Conservation (phyloP, 2,797 vertebrate genomes). For the Siniperca obscura region DNA sequence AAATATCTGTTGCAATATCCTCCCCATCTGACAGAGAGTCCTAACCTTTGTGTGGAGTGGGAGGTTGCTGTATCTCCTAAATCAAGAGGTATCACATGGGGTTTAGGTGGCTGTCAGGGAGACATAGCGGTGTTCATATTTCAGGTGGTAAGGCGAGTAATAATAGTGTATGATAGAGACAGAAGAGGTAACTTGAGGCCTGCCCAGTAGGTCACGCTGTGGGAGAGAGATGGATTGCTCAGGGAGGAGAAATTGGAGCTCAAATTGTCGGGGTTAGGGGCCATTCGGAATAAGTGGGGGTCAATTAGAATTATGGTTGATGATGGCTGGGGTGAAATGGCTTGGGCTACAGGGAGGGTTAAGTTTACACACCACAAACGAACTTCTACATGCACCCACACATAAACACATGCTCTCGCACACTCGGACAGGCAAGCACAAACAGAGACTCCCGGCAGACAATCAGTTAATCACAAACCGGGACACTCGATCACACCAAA, state of each 20-base stretch:
- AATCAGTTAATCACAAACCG: slow-evolving; percentile 56
- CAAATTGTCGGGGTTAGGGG: slow-evolving; percentile 72
- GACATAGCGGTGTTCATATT: slow-evolving; percentile 75
- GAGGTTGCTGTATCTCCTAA: slow-evolving; percentile 62
- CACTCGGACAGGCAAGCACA: slow-evolving; percentile 55
- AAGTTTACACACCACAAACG: slow-evolving; percentile 45
- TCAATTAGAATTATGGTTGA: slow-evolving; percentile 80
- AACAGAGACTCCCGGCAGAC: slow-evolving; percentile 58
- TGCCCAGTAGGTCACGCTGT: slow-evolving; percentile 76
- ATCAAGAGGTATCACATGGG: slow-evolving; percentile 68
- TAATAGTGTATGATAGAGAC: slow-evolving; percentile 80
- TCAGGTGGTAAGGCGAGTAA: slow-evolving; percentile 75
- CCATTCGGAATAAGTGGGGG: slow-evolving; percentile 69
- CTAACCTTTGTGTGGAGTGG: slow-evolving; percentile 56
- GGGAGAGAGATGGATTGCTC: slow-evolving; percentile 79
- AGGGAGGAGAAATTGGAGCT: slow-evolving; percentile 77
- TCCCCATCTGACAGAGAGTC: slow-evolving; percentile 59
- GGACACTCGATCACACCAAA: slow-evolving; percentile 51
- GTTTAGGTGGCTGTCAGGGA: slow-evolving; percentile 64
- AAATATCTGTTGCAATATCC: slow-evolving; percentile 79
- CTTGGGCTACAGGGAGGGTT: slow-evolving; percentile 30
- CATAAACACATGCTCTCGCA: slow-evolving; percentile 37
- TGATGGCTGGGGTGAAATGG: slow-evolving; percentile 69
- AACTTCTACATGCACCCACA: slow-evolving; percentile 44
- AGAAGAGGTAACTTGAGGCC: slow-evolving; percentile 80